A percentile compares a stretch with the other conserved stretches of the same genome.
These are phyloP conservation scores for Drosophila silvestris DNA, from an alignment of 2,888 invertebrate genomes.

Conservation along the genomic window DNA sequence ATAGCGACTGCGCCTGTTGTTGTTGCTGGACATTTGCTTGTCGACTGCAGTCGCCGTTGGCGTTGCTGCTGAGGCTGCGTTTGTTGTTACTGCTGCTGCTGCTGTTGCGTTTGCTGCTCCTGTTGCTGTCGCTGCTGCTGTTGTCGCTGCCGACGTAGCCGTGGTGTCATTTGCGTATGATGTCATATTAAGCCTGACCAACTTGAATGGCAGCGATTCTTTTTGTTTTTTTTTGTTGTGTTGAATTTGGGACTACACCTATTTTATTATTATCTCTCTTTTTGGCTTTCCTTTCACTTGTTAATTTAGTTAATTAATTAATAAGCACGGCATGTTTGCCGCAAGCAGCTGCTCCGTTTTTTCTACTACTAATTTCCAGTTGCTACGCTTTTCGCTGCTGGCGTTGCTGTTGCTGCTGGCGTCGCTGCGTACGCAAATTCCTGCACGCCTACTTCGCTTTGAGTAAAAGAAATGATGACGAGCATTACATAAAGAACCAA, in stretches of 20 bases:
- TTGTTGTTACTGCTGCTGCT: conserved; percentile 11
- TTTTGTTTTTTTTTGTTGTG: conserved; percentile 15
- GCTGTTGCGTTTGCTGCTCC: conserved; percentile 25
- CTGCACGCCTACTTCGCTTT: conserved; percentile 60
- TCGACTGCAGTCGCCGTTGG: conserved; percentile 36
- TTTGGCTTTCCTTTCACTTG: conserved; percentile 47
- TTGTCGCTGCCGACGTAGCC: conserved; percentile 55
- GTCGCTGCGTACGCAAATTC: conserved; percentile 61
- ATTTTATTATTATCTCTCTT: conserved; percentile 15
- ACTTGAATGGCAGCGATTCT: conserved; percentile 27
- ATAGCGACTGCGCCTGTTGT: conserved; percentile 24
- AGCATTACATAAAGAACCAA: conserved; percentile 52
- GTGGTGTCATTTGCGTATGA: conserved; percentile 77
- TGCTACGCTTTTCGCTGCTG: conserved; percentile 50
- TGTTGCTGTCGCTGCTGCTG: conserved; percentile 37
- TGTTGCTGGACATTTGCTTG: conserved; percentile 51
- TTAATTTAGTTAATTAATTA: conserved; percentile 77
- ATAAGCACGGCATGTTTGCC: conserved; percentile 43
- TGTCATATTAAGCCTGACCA: conserved; percentile 63
- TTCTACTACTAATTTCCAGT: conserved; percentile 44
- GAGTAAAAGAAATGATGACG: conserved; percentile 46
- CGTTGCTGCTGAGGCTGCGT: conserved; percentile 18
- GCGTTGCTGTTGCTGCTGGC: conserved; percentile 23
- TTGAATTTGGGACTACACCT: conserved; percentile 49
- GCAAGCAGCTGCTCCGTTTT: conserved; percentile 25